These are phyloP conservation scores for Ariopsis seemanni DNA, from an alignment of 2,113 vertebrate species.

Conservation along the genomic window DNA sequence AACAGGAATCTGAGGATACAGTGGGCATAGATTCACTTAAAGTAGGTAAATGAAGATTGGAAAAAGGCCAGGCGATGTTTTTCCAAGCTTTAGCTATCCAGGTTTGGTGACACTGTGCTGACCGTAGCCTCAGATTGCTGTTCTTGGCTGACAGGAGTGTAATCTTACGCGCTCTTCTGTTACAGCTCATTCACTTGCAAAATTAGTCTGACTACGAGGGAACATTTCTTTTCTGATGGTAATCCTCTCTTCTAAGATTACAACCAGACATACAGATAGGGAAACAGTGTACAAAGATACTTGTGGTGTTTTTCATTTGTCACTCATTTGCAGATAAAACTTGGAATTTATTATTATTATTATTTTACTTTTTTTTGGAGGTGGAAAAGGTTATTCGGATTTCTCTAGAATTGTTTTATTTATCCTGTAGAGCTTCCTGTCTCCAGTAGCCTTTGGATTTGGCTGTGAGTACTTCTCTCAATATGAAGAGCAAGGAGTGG, in stretches of 20 bases:
- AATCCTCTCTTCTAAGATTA: neutral
- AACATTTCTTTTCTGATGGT: neutral
- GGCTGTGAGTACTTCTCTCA: slow-evolving; percentile 89
- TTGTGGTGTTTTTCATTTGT: neutral
- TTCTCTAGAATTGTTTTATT: neutral
- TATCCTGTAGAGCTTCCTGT: slow-evolving; percentile 82
- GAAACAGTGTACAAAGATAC: neutral
- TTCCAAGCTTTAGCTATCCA: neutral
- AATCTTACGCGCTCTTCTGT: neutral
- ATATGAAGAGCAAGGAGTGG: slow-evolving; percentile 87
- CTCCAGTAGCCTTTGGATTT: slow-evolving; percentile 89
- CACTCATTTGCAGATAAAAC: neutral
- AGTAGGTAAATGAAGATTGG: neutral
- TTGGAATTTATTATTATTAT: neutral
- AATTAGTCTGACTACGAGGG: neutral
- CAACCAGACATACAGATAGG: no score
- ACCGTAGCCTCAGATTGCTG: neutral
- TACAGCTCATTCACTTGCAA: neutral
- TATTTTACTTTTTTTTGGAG: neutral
- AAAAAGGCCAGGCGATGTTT: neutral
- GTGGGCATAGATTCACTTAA: neutral
- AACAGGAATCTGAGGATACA: neutral
- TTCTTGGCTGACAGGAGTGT: neutral
- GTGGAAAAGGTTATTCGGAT: neutral
- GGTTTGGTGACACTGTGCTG: neutral